These are phyloP conservation scores for Montipora efflorescens DNA, from an alignment of 64 coral and sea anemone species.

Conservation along the genomic window DNA sequence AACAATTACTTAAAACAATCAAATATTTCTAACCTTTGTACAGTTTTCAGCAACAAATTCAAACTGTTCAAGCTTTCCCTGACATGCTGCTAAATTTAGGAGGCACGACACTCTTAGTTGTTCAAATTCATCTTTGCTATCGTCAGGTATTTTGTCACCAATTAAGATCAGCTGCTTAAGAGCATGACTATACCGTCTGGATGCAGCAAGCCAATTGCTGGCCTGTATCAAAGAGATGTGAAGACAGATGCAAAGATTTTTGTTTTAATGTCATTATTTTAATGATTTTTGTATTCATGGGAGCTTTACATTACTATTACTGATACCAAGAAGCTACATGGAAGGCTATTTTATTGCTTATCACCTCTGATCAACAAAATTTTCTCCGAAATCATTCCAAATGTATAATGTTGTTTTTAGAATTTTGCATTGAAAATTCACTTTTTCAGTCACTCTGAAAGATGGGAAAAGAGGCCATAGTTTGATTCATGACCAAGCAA, in stretches of 20 bases:
- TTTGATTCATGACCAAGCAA: too few species aligned
- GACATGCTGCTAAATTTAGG: conserved; percentile 33
- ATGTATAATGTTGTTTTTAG: too few species aligned
- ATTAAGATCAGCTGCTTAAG: conserved; percentile 36
- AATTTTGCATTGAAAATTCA: too few species aligned
- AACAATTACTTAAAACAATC: too few species aligned
- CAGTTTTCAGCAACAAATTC: conserved; percentile 34
- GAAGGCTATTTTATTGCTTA: too few species aligned
- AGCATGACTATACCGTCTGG: conserved; percentile 23
- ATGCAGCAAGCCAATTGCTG: conserved; percentile 15
- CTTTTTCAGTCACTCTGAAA: too few species aligned
- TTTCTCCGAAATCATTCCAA: too few species aligned
- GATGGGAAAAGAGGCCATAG: too few species aligned
- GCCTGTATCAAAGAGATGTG: neutral
- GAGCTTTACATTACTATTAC: neutral
- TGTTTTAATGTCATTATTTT: too few species aligned
- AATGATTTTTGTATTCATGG: neutral
- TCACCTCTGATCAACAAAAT: too few species aligned
- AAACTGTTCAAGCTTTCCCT: conserved; percentile 26
- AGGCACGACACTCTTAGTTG: conserved; percentile 28
- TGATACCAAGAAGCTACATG: too few species aligned
- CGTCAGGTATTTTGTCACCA: neutral
- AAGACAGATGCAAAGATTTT: too few species aligned
- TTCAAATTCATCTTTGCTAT: neutral
- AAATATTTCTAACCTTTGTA: conserved; percentile 17